A percentile compares a stretch with the other conserved stretches of the same genome.
Evolutionary conservation across 2,888 invertebrate species (phyloP).

Genomic region (Amiota communis): DNA sequence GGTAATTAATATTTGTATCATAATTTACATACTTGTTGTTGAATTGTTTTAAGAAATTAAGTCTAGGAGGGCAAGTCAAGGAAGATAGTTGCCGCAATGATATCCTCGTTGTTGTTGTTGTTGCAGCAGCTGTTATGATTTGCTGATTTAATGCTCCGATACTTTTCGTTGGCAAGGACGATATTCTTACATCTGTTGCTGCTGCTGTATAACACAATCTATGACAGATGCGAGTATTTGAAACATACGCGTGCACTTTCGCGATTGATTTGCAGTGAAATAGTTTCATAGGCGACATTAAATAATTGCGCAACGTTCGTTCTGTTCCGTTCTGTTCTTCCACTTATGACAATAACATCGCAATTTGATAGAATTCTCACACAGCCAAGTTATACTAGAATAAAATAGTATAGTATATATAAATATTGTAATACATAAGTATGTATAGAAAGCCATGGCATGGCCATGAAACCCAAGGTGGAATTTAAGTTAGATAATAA

Average conservation of each 20-base stretch:
- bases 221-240: conserved; percentile 44
- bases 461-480: no score
- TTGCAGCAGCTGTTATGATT: no score
- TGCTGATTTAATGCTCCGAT: neutral
- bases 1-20: no score
- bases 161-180: no score
- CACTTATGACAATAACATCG: conserved; percentile 25
- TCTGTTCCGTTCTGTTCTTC: neutral
- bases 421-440: no score
- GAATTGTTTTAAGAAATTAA: no score
- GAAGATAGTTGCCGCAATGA: no score
- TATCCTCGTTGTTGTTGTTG: no score
- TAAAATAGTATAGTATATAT: neutral
- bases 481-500: no score
- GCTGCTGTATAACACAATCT: conserved; percentile 19
- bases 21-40: no score
- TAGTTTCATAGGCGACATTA: conserved; percentile 55
- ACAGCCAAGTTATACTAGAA: neutral
- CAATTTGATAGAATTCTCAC: neutral
- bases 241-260: conserved; percentile 43
- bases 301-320: conserved; percentile 41
- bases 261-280: conserved; percentile 49
- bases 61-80: no score
- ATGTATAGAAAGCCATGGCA: no score
- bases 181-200: conserved; percentile 2